Evolutionary conservation across 2,888 invertebrate genomes (phyloP), one percentile per base, ranked within the genome.

Genomic region (Pegoplata infirma): DNA sequence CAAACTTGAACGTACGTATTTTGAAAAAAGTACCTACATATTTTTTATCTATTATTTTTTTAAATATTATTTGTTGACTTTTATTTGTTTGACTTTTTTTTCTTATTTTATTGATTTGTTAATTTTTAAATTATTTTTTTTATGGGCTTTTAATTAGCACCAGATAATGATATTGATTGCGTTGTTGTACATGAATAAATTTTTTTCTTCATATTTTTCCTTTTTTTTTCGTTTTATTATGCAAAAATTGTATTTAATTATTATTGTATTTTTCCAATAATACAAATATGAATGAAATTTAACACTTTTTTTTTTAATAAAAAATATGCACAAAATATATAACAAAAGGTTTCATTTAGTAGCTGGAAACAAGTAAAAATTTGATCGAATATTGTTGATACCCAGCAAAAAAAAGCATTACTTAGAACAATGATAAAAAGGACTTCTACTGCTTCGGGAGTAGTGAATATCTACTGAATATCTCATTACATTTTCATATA

Each of bases 81-180:
- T 3, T 10, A n/a, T 40, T 40, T 40, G n/a, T n/a, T n/a, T 5
- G 2, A 40, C 1, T 32, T 28, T 36, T n/a, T 40, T n/a, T 40
- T 2, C 36, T 40, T 10, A 23, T 56, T 74, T 72, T 61, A 75
- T 71, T 47, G 58, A 56, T 23, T 71, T 66, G 49, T 40, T 69
- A 64, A 59, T 61, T 28, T 68, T 66, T 23, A 78, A 74, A 66
- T 56, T 40, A 46, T 75, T 66, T 40, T n/a, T 25, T 72, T 82
- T 76, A 82, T 79, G 69, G 72, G 63, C 51, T 80, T 80, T 81
- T 80, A 80, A 82, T 82, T 82, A 82, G 55, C 81, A 78, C 81
- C 36, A 72, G 19, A 61, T 51, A 61, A 51, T 32, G 23, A 53
- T 49, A n/a, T 36, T 51, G 46, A 61, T 47, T 40, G 16, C 40